Percentiles rank a stretch among this genome's conserved stretches.
Conservation (phyloP, 2,888 invertebrate species). For the Hyles lineata region DNA sequence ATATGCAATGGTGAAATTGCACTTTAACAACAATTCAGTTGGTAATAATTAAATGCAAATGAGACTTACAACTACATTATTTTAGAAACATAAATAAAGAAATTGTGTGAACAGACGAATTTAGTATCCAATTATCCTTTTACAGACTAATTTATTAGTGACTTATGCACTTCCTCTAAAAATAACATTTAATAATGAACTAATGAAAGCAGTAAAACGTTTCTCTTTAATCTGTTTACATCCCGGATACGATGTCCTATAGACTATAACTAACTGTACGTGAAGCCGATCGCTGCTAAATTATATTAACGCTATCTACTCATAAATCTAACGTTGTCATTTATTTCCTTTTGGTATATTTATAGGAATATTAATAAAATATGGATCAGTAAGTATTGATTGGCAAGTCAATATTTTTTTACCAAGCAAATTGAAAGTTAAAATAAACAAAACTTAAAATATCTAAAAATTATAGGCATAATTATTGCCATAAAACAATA, state of each 20-base stretch:
- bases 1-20: too few relatives aligned
- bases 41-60: too few relatives aligned
- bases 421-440: neutral
- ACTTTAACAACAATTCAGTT: too few relatives aligned
- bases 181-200: neutral
- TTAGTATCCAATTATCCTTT: neutral
- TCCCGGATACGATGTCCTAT: neutral
- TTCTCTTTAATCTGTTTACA: conserved; percentile 3
- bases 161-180: neutral
- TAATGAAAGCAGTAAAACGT: conserved; percentile 5
- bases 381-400: too few relatives aligned
- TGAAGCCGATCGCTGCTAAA: neutral
- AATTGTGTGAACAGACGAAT: neutral
- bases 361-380: too few relatives aligned
- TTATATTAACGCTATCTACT: neutral
- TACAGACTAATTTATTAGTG: neutral
- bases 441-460: too few relatives aligned
- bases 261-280: neutral
- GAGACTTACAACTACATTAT: too few relatives aligned
- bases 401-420: neutral
- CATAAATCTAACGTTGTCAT: neutral
- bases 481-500: too few relatives aligned
- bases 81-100: neutral
- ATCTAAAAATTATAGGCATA: too few relatives aligned
- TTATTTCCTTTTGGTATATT: neutral